Evolutionary conservation across 1,140 invertebrate species (phyloP).

Genomic region (Cyclargus thomasi): DNA sequence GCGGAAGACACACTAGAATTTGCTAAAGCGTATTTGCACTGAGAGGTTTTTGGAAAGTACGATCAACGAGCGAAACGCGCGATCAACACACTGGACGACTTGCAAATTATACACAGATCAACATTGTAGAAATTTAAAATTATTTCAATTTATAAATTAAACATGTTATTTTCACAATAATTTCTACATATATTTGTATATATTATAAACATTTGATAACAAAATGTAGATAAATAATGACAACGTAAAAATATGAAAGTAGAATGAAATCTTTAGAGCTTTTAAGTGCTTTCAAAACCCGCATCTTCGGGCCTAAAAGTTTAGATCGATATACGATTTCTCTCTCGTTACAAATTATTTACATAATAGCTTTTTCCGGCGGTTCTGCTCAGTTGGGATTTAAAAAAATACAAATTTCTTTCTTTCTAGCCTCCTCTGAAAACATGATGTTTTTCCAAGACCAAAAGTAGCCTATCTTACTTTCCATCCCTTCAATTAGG

Average conservation of each 20-base stretch:
- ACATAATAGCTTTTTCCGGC: too few relatives aligned
- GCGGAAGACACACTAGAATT: slow-evolving; percentile 21
- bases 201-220: slow-evolving; percentile 11
- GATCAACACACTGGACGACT: slow-evolving; percentile 16
- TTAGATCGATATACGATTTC: background rate
- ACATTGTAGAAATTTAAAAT: slow-evolving; percentile 25
- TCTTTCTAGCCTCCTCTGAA: too few relatives aligned
- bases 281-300: background rate
- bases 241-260: background rate
- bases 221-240: background rate
- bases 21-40: slow-evolving; percentile 20
- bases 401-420: too few relatives aligned
- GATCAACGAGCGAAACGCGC: slow-evolving; percentile 48
- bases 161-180: background rate
- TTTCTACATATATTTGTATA: slow-evolving; percentile 9
- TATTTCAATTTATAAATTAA: slow-evolving; percentile 6
- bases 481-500: too few relatives aligned
- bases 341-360: too few relatives aligned
- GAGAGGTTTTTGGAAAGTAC: slow-evolving; percentile 60
- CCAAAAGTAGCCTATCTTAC: too few relatives aligned
- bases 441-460: too few relatives aligned
- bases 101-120: slow-evolving; percentile 1
- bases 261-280: background rate
- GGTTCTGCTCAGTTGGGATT: too few relatives aligned
- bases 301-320: background rate